Percentiles rank a stretch among this genome's conserved stretches.
phyloP scores from a whole-genome alignment of 2,888 invertebrate species.

The Mechanitis mazaeus region DNA sequence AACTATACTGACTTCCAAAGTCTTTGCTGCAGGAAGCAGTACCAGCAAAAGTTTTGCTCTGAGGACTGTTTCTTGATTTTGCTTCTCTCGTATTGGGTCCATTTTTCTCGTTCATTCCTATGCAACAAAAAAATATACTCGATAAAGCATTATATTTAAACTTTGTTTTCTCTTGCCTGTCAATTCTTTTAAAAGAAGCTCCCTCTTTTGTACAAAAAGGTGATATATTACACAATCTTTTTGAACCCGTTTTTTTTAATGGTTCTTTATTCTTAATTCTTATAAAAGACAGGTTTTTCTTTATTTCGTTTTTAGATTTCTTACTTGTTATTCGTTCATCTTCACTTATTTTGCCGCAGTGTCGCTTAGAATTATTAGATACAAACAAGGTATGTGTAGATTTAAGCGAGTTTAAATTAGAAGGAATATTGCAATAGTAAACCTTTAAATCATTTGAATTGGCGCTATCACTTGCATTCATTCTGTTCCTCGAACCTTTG shows the following conservation, averaged over 20 bases:
- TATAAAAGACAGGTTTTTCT: not conserved
- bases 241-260: not conserved
- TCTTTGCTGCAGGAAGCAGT: conserved; percentile 25
- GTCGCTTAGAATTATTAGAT: not conserved
- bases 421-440: conserved; percentile 5
- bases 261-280: not conserved
- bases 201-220: not conserved
- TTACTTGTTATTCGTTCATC: not conserved
- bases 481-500: conserved; percentile 6
- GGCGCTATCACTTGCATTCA: not conserved
- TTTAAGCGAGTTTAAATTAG: not conserved
- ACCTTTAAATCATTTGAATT: conserved; percentile 9
- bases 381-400: conserved; percentile 1
- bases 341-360: not conserved
- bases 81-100: conserved; percentile 18
- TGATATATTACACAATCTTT: not conserved
- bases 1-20: conserved; percentile 44
- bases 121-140: conserved; percentile 36
- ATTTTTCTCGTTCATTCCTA: conserved; percentile 32
- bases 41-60: not conserved
- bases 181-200: conserved; percentile 1
- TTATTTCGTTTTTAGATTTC: conserved; percentile 9
- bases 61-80: conserved; percentile 4
- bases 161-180: conserved; percentile 9
- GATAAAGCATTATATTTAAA: conserved; percentile 9